A percentile compares a stretch with the other conserved stretches of the same genome.
Evolutionary conservation across 1,140 invertebrate species (phyloP).

Genomic region (Aplysia californica): DNA sequence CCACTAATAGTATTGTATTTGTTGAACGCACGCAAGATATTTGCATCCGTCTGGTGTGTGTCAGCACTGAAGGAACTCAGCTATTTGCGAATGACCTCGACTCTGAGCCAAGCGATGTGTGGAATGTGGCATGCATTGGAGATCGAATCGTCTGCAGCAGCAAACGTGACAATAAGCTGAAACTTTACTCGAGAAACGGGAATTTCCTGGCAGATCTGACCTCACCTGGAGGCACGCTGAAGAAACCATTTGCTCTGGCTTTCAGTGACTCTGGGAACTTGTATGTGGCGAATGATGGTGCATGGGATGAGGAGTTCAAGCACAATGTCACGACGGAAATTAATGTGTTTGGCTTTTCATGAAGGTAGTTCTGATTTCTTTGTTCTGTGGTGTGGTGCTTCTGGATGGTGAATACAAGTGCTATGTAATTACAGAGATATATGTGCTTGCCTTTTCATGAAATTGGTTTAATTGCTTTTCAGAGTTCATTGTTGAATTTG

Average conservation of each 20-base stretch:
- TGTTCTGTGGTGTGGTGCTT: no score
- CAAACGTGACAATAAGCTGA: constrained; percentile 8
- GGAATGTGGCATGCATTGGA: constrained; percentile 2
- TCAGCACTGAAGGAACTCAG: background rate
- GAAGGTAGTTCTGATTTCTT: background rate
- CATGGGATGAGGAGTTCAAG: constrained; percentile 11
- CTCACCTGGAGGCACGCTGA: background rate
- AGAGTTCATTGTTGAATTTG: no score
- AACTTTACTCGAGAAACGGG: background rate
- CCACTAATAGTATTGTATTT: constrained; percentile 1
- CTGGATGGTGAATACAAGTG: no score
- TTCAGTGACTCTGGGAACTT: background rate
- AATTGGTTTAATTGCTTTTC: no score
- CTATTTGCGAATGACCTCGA: background rate
- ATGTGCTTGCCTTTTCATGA: no score
- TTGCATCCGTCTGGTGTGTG: background rate
- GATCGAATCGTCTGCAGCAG: constrained; percentile 14
- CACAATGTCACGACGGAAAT: constrained; percentile 21
- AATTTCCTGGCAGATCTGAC: background rate
- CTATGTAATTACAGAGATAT: no score
- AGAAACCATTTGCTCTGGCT: constrained; percentile 16
- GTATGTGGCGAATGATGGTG: constrained; percentile 21
- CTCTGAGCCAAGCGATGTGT: constrained; percentile 3
- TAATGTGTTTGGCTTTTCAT: constrained; percentile 15
- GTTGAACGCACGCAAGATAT: background rate